Evolutionary conservation across 2,797 vertebrate species (phyloP), one percentile per base, ranked within the genome.

Genomic region (Bryconaethiops microstoma): DNA sequence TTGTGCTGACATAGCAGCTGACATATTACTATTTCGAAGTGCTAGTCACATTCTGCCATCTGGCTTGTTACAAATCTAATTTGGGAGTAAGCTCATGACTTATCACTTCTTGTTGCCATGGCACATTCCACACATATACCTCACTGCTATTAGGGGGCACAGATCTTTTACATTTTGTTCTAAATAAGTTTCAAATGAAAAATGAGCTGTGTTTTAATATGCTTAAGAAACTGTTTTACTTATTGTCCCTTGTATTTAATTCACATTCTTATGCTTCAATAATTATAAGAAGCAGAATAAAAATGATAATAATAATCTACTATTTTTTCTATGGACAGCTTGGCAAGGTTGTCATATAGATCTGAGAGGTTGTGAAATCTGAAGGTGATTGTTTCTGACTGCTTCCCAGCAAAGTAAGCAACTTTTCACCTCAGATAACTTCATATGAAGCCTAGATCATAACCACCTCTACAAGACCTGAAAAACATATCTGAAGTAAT

Each of bases 321-420:
- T 29, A 29, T 29, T 57, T 67, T 68, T 65, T 19, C 29, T 48
- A 17, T 55, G 8, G 7, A 21, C 16, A 12, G 5, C n/a, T 68
- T 12, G 7, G 21, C 39, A 68, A 77, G 35, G 64, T 45, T 57
- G 29, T 39, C 14, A 19, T 48, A 69, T 69, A 48, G 65, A 77
- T 69, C 42, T 29, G 16, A 50, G 55, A 79, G 45, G 35, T 50
- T 35, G 67, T 59, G 13, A 39, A 78, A 71, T 62, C 57, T 23
- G 2, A 64, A 63, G 57, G 48, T 40, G 23, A 69, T 67, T 77
- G 55, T 77, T 77, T 29, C 62, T 57, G 42, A 13, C 19, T 54
- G 69, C n/a, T 7, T 12, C 25, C n/a, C 16, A 35, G 69, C 50
- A 72, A 45, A 54, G 25, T 55, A 50, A 21, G 5, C 1, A 45